Percentiles rank a stretch among this genome's conserved stretches.
Evolutionary conservation across 2,113 vertebrate species (phyloP).

Genomic region (Eptatretus burgeri): DNA sequence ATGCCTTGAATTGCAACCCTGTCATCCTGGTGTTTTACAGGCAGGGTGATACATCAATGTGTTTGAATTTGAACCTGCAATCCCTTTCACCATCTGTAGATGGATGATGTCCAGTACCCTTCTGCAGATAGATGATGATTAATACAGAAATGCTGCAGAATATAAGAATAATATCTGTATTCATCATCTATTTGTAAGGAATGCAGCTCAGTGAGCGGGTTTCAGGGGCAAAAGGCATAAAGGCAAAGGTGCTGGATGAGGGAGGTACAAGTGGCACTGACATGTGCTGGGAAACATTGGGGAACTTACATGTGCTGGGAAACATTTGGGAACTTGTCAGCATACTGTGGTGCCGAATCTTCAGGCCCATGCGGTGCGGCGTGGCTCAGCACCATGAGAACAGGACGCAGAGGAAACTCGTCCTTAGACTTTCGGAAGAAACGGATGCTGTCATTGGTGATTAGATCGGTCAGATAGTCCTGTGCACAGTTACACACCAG

Average conservation of each 20-base stretch:
- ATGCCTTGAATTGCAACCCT: no score
- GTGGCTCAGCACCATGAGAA: constrained; percentile 82
- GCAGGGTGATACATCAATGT: no score
- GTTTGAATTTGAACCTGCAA: no score
- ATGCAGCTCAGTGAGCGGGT: no score
- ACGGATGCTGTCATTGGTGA: constrained; percentile 74
- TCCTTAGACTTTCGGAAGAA: constrained; percentile 77
- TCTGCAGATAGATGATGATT: no score
- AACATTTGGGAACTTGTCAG: constrained; percentile 51
- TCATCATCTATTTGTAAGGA: no score
- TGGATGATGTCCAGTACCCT: no score
- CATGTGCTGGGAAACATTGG: constrained; percentile 88
- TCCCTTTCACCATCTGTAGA: no score
- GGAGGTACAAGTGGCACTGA: neutral
- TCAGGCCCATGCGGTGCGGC: constrained; percentile 77
- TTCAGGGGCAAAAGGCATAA: no score
- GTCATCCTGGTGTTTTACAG: no score
- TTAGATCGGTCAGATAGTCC: constrained; percentile 87
- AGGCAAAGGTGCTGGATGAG: neutral
- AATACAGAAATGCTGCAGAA: no score
- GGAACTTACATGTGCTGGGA: constrained; percentile 86
- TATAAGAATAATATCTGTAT: no score
- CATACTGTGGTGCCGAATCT: constrained; percentile 78
- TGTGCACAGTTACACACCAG: constrained; percentile 13
- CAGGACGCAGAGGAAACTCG: constrained; percentile 62